These are phyloP conservation scores for Orestias chungarensis DNA, from an alignment of 2,797 vertebrate genomes.

Conservation along the genomic window DNA sequence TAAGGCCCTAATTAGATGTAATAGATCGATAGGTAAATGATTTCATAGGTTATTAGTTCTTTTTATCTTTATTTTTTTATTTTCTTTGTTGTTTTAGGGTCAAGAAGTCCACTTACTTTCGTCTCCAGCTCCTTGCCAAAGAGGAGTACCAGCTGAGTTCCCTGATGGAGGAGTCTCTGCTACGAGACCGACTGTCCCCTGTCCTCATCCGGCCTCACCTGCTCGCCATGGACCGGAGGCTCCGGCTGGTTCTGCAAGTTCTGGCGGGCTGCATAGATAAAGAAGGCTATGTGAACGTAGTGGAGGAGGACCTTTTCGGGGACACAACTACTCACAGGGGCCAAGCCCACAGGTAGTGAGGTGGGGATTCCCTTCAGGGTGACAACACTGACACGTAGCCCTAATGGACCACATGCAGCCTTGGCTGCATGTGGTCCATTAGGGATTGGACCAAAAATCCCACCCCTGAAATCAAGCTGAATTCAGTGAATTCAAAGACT, in stretches of 20 bases:
- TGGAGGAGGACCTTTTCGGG: conserved; percentile 86
- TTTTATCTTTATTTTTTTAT: not conserved
- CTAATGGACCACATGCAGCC: conserved; percentile 31
- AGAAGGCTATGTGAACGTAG: conserved; percentile 84
- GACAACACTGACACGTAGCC: conserved; percentile 27
- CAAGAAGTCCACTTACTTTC: conserved; percentile 90
- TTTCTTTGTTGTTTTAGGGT: conserved; percentile 87
- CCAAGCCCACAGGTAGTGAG: conserved; percentile 89
- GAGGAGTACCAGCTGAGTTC: conserved; percentile 91
- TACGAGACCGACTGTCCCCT: conserved; percentile 86
- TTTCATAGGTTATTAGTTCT: not conserved
- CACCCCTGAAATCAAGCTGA: conserved; percentile 78
- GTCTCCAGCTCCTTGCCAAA: conserved; percentile 92
- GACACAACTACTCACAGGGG: conserved; percentile 75
- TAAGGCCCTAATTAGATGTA: not conserved
- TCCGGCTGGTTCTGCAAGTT: conserved; percentile 88
- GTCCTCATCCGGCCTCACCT: conserved; percentile 90
- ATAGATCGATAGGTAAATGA: not conserved
- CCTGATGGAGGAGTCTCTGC: conserved; percentile 93
- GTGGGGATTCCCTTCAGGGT: conserved; percentile 31
- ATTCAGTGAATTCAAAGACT: conserved; percentile 95
- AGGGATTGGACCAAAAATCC: conserved; percentile 45
- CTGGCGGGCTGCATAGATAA: conserved; percentile 90
- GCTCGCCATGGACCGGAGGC: conserved; percentile 92
- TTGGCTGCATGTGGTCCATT: conserved; percentile 43